Evolutionary conservation across 2,113 vertebrate species (phyloP), one percentile per base, ranked within the genome.

Genomic region (Hucho hucho): DNA sequence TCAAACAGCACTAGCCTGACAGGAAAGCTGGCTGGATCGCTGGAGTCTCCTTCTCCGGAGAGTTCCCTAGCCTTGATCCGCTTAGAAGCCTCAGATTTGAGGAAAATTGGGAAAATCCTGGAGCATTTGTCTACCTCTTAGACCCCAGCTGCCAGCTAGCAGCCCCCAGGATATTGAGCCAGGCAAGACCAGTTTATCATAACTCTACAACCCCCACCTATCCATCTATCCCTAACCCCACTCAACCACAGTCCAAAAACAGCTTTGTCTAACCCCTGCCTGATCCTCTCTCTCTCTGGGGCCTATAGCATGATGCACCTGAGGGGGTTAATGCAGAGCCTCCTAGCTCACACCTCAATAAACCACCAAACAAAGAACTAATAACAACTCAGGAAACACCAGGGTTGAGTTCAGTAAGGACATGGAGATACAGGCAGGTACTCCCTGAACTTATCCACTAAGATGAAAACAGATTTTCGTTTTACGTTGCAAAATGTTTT

Each of bases 41-140:
- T 73, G 82, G 70, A 75, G 69, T 46, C 25, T 59, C 64, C 87
- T 43, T 43, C 37, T 86, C 85, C 47, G 46, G 85, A 90, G 86
- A 89, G 14, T 79, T 87, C 70, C 75, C 22, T 2, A 84, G 83
- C 84, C 80, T 88, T 88, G 86, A 91, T 90, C 87, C 85, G 73
- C 79, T 78, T 56, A 80, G 86, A 85, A 83, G 74, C 82, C 13
- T 69, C 66, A 77, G 66, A 81, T 75, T 81, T 12, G 58, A 25
- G 74, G 74, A 73, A 75, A 47, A 72, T 24, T 6, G 70, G 79
- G 69, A 74, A 74, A 79, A 80, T 77, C 81, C 84, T 82, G 59
- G 26, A 85, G 81, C 56, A n/a, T 47, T 82, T 29, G 28, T 79
- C 67, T 80, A 80, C 75, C 68, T 71, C 25, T 72, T 79, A 81